Conservation (phyloP, 2,113 vertebrate species). For the Tympanuchus pallidicinctus region DNA sequence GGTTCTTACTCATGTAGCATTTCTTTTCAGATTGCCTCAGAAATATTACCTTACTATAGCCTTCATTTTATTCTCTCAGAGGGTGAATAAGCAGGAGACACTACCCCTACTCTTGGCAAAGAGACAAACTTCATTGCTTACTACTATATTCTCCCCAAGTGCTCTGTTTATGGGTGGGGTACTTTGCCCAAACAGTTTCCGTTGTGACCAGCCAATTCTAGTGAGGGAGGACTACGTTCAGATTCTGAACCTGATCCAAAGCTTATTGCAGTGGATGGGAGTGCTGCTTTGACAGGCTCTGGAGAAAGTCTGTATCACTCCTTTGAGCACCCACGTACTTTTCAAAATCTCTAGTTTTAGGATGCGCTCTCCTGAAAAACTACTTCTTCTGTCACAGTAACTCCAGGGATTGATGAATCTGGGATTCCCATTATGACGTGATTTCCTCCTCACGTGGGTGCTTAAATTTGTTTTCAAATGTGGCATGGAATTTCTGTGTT, state of each 20-base stretch:
- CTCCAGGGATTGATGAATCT: background rate
- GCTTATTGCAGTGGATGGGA: conserved; percentile 37
- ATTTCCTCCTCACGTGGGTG: conserved; percentile 16
- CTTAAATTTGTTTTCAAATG: conserved; percentile 49
- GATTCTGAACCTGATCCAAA: conserved; percentile 21
- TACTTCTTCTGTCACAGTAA: background rate
- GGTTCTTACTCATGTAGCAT: background rate
- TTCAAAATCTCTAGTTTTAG: conserved; percentile 4
- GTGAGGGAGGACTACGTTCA: background rate
- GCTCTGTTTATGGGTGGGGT: conserved; percentile 53
- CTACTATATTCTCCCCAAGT: background rate
- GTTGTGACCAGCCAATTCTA: background rate
- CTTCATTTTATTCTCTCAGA: background rate
- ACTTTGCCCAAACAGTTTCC: conserved; percentile 44
- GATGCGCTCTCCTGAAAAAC: conserved; percentile 4
- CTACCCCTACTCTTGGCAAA: conserved; percentile 14
- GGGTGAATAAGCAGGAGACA: conserved; percentile 2
- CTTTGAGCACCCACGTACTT: background rate
- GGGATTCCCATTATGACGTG: background rate
- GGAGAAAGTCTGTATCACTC: background rate
- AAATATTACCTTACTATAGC: conserved; percentile 7
- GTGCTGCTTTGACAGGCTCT: background rate
- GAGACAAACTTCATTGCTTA: conserved; percentile 39
- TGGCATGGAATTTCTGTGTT: conserved; percentile 56
- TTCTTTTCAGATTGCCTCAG: background rate